These are phyloP conservation scores for Aptenodytes patagonicus DNA, from an alignment of 2,113 vertebrate species.

Conservation along the genomic window DNA sequence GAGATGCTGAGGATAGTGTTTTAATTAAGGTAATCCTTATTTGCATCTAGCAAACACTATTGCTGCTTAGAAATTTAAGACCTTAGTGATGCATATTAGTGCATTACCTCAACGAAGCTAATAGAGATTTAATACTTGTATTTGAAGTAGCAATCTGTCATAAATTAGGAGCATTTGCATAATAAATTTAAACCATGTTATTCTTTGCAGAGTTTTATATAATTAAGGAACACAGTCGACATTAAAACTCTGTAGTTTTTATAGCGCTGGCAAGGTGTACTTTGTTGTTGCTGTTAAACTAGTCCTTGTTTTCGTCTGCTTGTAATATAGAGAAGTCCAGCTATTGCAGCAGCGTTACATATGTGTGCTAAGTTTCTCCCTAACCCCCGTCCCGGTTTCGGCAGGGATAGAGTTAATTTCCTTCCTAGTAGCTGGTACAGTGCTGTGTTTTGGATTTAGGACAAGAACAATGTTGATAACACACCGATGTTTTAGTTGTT, in stretches of 20 bases:
- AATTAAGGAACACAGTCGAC: slow-evolving; percentile 55
- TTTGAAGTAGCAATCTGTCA: slow-evolving; percentile 78
- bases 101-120: slow-evolving; percentile 68
- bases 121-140: slow-evolving; percentile 77
- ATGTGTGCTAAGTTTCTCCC: background rate
- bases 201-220: slow-evolving; percentile 69
- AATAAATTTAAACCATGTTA: slow-evolving; percentile 67
- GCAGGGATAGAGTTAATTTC: no score
- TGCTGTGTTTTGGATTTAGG: no score
- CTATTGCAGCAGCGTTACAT: background rate
- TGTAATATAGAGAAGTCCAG: background rate
- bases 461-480: no score
- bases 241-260: slow-evolving; percentile 51
- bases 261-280: background rate
- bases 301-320: slow-evolving; percentile 6
- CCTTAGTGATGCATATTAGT: slow-evolving; percentile 71
- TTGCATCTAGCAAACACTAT: slow-evolving; percentile 74
- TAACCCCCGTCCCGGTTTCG: background rate
- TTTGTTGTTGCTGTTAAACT: slow-evolving; percentile 62
- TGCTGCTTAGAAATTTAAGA: slow-evolving; percentile 75
- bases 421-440: no score
- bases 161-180: slow-evolving; percentile 76
- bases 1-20: slow-evolving; percentile 73
- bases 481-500: no score
- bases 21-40: slow-evolving; percentile 82